Base-by-base conservation (phyloP, 2,888 invertebrate species). In the Drosophila hawaiiensis region DNA sequence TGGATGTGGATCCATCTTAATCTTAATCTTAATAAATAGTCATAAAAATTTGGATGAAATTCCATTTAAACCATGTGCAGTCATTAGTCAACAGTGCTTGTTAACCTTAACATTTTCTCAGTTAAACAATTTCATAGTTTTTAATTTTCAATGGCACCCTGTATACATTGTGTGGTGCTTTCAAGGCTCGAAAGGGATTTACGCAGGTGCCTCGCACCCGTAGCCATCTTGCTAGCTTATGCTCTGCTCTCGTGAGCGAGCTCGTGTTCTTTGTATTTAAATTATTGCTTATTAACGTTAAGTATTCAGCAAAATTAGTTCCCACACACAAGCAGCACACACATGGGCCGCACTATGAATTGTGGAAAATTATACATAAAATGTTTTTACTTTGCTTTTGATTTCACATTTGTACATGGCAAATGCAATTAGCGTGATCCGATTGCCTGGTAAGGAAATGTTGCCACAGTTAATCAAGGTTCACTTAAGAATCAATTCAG, bases 261-360 rank as follows among this genome's bases (percentile, higher is more conserved):
- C 52, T 82, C 61, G 52, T 80, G 74, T 74, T 78, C 77, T 76
- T 84, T 78, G 91, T 56, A 52, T 74, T 82, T 89, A 82, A 89
- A 82, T 91, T 87, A 89, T 87, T 80, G 76, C 76, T 73, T 86
- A 88, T 90, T 85, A 88, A 83, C 77, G 73, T 78, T 89, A 83
- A 81, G 89, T 89, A 90, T 86, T 79, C 90, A 89, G 76, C 82
- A 61, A 87, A 87, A 90, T 87, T 90, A 89, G 86, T 83, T 66
- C 39, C 25, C 69, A 35, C 59, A 41, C 64, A 56, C 56, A 41
- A 7, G 22, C 43, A 43, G 22, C 56, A 54, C 47, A 56, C 35
- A 58, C 28, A 62, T 39, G 41, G 35, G 73, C 49, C 63, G 68
- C 73, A 61, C 69, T 82, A 71, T 68, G 76, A 84, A 73, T 73